These are phyloP conservation scores for Anolis sagrei DNA, from an alignment of 2,113 vertebrate species.

Conservation along the genomic window DNA sequence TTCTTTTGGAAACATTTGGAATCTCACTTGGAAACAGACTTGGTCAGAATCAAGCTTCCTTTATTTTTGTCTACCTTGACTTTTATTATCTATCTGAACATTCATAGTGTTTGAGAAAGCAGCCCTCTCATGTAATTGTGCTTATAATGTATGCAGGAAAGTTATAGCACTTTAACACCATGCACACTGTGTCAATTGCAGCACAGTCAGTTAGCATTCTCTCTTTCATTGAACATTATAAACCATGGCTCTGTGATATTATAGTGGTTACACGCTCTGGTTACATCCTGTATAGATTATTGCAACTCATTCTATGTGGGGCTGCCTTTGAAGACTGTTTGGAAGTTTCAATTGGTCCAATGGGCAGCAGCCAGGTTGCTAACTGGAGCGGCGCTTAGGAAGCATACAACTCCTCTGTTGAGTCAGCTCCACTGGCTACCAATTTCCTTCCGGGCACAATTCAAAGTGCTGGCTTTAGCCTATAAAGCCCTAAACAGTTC, in stretches of 20 bases:
- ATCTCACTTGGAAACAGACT: not conserved
- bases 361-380: no score
- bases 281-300: no score
- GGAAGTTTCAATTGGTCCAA: no score
- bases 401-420: no score
- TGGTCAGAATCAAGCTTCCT: not conserved
- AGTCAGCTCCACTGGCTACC: no score
- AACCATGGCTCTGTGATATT: slow-evolving; percentile 31
- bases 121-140: not conserved
- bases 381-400: no score
- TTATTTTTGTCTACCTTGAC: not conserved
- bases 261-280: no score
- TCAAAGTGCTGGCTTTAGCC: slow-evolving; percentile 43
- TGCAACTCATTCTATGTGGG: no score
- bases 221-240: slow-evolving; percentile 45
- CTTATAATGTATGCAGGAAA: not conserved
- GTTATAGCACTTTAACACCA: not conserved
- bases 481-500: no score
- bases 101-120: slow-evolving; percentile 33
- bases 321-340: no score
- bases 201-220: slow-evolving; percentile 28
- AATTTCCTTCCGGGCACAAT: no score
- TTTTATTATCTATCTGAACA: not conserved
- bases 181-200: not conserved
- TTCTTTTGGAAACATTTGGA: no score